Evolutionary conservation across 2,113 vertebrate species (phyloP).

Genomic region (Dicerorhinus sumatrensis): DNA sequence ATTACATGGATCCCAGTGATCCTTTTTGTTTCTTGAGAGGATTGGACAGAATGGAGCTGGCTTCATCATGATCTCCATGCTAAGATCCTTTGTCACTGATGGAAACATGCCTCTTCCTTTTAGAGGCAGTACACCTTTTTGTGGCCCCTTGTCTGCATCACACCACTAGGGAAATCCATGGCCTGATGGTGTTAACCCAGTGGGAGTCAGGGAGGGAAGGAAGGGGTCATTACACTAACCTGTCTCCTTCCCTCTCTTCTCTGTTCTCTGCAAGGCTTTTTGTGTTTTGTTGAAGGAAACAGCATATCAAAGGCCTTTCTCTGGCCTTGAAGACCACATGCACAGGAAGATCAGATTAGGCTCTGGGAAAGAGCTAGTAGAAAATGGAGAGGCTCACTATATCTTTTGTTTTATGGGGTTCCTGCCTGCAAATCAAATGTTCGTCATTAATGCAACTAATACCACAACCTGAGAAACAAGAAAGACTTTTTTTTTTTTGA

Average conservation of each 20-base stretch:
- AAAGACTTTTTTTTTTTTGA: neutral
- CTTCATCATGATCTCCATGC: neutral
- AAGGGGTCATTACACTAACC: rapidly evolving
- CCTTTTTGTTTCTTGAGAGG: neutral
- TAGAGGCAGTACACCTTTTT: neutral
- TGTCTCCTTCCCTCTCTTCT: neutral
- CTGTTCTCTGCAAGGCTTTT: neutral
- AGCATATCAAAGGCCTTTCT: neutral
- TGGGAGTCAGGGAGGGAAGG: neutral
- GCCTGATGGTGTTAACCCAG: neutral
- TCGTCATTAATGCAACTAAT: neutral
- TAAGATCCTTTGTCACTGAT: neutral
- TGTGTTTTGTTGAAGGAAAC: neutral
- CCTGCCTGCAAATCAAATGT: neutral
- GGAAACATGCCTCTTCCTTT: neutral
- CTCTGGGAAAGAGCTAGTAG: neutral
- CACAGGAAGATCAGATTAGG: neutral
- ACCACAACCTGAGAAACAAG: neutral
- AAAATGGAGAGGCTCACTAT: neutral
- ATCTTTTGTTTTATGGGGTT: neutral
- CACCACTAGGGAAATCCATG: neutral
- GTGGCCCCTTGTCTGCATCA: neutral
- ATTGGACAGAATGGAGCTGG: neutral
- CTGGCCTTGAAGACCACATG: neutral
- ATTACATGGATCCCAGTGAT: neutral